phyloP scores from a whole-genome alignment of 2,113 vertebrate genomes.

The Paedocypris sp. region DNA sequence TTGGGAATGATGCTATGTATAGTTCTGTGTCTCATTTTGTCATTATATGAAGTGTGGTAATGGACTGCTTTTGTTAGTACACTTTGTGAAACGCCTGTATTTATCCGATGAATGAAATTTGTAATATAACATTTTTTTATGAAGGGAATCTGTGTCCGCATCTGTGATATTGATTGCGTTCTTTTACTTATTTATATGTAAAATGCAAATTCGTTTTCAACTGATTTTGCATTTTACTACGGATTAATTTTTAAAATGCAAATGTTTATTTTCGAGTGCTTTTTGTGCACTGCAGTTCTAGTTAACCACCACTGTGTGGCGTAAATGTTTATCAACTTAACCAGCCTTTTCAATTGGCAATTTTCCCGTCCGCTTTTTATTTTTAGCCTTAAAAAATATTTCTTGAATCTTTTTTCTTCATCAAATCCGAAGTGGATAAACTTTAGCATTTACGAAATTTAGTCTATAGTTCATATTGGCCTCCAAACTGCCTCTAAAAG shows the following conservation, averaged over 20 bases:
- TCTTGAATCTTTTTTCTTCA: no score
- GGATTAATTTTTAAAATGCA: not conserved
- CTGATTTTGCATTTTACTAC: no score
- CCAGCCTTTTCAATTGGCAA: no score
- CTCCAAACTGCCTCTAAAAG: not conserved
- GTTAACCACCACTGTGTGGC: not conserved
- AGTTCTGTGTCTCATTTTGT: constrained; percentile 31
- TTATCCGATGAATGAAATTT: constrained; percentile 57
- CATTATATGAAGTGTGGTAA: constrained; percentile 39
- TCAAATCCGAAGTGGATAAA: no score
- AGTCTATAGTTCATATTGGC: not conserved
- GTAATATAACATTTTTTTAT: constrained; percentile 60
- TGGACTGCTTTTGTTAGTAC: constrained; percentile 42
- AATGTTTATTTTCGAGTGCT: not conserved
- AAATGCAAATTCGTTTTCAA: not conserved
- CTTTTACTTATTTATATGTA: not conserved
- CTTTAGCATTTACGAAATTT: no score
- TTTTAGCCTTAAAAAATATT: no score
- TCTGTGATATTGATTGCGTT: no score
- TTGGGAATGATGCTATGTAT: constrained; percentile 25
- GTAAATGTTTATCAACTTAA: not conserved
- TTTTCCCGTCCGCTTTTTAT: not conserved
- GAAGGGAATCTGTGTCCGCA: constrained; percentile 45
- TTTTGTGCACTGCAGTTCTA: not conserved
- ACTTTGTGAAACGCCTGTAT: constrained; percentile 62